phyloP scores from a whole-genome alignment of 2,888 invertebrate species.

The Leucophenga montana region DNA sequence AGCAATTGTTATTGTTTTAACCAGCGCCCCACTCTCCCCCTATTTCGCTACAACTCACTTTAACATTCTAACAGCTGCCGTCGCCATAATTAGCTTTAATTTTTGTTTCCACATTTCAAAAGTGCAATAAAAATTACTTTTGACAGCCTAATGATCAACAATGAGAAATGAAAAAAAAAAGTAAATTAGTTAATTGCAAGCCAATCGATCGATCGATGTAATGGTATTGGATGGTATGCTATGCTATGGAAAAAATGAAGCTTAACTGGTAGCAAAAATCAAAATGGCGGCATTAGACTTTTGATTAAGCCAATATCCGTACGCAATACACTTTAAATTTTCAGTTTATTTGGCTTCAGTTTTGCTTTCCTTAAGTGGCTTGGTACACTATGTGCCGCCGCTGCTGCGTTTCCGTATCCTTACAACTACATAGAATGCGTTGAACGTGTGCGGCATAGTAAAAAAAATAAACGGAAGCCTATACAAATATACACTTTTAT shows the following conservation, averaged over 20 bases:
- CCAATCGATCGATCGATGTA: background rate
- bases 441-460: conserved; percentile 34
- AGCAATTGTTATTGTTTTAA: conserved; percentile 8
- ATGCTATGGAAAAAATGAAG: background rate
- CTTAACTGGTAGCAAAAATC: too few species aligned
- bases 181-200: conserved; percentile 50
- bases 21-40: conserved; percentile 11
- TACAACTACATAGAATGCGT: background rate
- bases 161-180: conserved; percentile 31
- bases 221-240: background rate
- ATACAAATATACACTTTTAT: background rate
- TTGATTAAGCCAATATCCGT: too few species aligned
- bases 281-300: background rate
- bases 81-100: conserved; percentile 51
- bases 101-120: conserved; percentile 9
- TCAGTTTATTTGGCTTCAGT: background rate
- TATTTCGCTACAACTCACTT: background rate
- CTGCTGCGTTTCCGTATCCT: too few species aligned
- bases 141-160: conserved; percentile 60
- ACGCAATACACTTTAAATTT: background rate
- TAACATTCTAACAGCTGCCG: background rate
- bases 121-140: conserved; percentile 54
- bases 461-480: conserved; percentile 2
- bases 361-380: background rate
- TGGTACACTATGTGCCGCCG: too few species aligned